These are phyloP conservation scores for Brachionus manjavacas DNA, from an alignment of 1,140 invertebrate genomes.

Conservation along the genomic window DNA sequence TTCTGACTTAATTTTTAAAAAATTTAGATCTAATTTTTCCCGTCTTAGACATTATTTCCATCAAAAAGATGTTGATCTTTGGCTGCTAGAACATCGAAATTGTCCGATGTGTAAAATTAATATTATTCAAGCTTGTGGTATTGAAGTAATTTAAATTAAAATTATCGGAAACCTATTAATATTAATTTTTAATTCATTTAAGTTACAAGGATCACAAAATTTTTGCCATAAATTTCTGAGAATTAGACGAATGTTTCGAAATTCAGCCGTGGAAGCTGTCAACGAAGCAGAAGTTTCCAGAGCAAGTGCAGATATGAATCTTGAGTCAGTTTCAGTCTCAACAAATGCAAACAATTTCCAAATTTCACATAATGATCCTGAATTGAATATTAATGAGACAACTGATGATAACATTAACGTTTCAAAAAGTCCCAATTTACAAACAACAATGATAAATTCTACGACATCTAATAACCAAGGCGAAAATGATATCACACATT, in stretches of 20 bases:
- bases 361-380: neutral
- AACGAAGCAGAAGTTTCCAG: neutral
- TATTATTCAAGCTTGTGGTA: slow-evolving; percentile 81
- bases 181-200: neutral
- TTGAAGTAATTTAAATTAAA: neutral
- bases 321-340: neutral
- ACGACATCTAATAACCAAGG: neutral
- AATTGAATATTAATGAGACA: neutral
- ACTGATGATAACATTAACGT: neutral
- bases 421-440: neutral
- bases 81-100: slow-evolving; percentile 82
- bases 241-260: neutral
- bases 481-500: neutral
- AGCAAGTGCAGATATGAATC: neutral
- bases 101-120: slow-evolving; percentile 94
- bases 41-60: slow-evolving; percentile 80
- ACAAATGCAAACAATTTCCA: neutral
- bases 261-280: neutral
- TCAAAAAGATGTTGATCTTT: slow-evolving; percentile 86
- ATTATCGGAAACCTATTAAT: neutral
- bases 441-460: neutral
- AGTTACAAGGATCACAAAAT: neutral
- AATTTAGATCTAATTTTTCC: neutral
- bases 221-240: neutral
- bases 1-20: neutral